Base-by-base conservation (phyloP, 2,113 vertebrate genomes). In the Hyperoodon ampullatus region DNA sequence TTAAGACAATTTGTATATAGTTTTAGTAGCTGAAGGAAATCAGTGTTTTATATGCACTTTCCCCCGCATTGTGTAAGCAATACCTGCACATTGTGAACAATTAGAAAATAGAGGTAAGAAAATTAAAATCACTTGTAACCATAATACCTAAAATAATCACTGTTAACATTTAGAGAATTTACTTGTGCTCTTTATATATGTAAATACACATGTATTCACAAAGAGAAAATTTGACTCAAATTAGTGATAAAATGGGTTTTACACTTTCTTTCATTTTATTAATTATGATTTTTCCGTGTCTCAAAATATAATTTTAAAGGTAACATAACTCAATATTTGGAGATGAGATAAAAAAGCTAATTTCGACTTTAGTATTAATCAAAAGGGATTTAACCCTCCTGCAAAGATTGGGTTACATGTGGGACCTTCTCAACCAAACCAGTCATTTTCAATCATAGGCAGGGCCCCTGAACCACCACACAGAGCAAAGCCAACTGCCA, bases 231-330 rank as follows among this genome's bases (percentile, higher is more conserved):
- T 61, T 2, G 6, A 58, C 19, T 97, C 12, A 60, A 58, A 61
- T 75, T 71, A 74, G 18, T 50, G 42, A 72, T 93, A 33, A 3
- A 28, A 42, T 74, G 8, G 16, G 24, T n/a, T 65, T 83, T 77
- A 1, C 26, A 65, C 58, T 89, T 66, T 71, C 28, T 88, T 86
- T 81, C 8, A 3, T 21, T 93, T 71, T n/a, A 60, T 11, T 74
- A 96, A 53, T 11, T 74, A 96, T 66, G 72, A 75, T 86, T 91
- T 93, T 78, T 4, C 8, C 12, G 47, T 28, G 12, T 33, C 3
- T 88, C 70, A 95, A 74, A 55, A 72, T 70, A 58, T 28, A 87
- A 84, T 89, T 92, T 78, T 82, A 89, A 70, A 94, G 21, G 8
- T 75, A 66, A 72, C 4, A 24, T 63, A 74, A 16, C 55, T 63